These are phyloP conservation scores for Strix aluco DNA, from an alignment of 2,113 vertebrate genomes.

Conservation along the genomic window DNA sequence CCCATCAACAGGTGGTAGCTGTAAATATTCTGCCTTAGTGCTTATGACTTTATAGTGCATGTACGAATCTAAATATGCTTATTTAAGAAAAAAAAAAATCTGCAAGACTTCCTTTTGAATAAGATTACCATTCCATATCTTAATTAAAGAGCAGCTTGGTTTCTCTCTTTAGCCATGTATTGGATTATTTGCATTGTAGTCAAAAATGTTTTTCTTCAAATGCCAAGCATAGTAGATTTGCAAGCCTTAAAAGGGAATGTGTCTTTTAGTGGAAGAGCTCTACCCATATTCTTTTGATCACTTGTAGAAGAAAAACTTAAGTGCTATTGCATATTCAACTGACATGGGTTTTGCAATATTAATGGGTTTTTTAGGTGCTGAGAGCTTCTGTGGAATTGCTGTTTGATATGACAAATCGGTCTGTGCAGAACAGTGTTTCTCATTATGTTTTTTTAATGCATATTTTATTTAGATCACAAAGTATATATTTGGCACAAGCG, in stretches of 20 bases:
- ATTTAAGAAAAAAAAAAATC: not conserved
- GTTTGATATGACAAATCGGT: fast-evolving
- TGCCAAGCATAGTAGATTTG: not conserved
- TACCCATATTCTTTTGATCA: fast-evolving
- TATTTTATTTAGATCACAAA: slow-evolving; percentile 86
- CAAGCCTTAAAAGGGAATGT: not conserved
- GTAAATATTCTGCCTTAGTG: not conserved
- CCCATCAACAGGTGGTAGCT: not conserved
- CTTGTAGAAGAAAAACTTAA: not conserved
- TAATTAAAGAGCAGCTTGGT: not conserved
- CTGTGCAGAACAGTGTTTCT: not conserved
- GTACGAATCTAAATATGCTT: not conserved
- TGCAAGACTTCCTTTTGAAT: not conserved
- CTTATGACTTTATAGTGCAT: not conserved
- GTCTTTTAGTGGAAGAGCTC: not conserved
- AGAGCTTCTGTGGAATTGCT: not conserved
- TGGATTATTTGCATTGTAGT: not conserved
- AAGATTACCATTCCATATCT: not conserved
- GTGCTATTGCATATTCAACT: fast-evolving
- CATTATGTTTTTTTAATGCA: not conserved
- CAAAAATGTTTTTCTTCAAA: not conserved
- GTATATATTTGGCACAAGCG: slow-evolving; percentile 99
- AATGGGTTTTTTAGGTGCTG: not conserved
- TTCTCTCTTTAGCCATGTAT: not conserved
- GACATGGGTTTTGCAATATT: fast-evolving